phyloP scores from a whole-genome alignment of 2,113 vertebrate species.

The Gobiocypris rarus region DNA sequence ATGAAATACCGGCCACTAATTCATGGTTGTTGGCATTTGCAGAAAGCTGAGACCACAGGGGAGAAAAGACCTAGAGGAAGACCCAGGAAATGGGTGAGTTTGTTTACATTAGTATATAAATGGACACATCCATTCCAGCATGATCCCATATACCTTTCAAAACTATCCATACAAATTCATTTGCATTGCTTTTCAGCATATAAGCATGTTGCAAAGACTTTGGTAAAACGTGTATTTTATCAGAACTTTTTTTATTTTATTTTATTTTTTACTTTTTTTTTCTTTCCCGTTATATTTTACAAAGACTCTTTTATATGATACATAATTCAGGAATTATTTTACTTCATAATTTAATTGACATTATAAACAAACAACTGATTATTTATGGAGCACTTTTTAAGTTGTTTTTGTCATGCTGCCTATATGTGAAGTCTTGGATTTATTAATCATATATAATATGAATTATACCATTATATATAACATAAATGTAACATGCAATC shows the following conservation, averaged over 20 bases:
- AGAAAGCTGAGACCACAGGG: constrained; percentile 72
- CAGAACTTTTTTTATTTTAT: not conserved
- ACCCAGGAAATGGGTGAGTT: constrained; percentile 78
- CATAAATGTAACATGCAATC: not conserved
- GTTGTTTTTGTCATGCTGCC: too few relatives aligned
- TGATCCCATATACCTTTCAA: not conserved
- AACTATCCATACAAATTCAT: not conserved
- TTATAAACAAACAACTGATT: too few relatives aligned
- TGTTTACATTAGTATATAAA: not conserved
- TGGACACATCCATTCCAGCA: not conserved
- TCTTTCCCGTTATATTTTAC: not conserved
- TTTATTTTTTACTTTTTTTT: not conserved
- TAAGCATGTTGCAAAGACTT: not conserved
- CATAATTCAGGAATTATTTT: not conserved
- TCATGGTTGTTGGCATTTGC: constrained; percentile 47
- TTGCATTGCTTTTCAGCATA: not conserved
- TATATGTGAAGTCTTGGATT: not conserved
- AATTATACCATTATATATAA: too few relatives aligned
- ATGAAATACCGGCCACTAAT: constrained; percentile 36
- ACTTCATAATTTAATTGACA: too few relatives aligned
- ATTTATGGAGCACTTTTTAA: too few relatives aligned
- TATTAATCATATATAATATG: too few relatives aligned
- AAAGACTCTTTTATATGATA: not conserved
- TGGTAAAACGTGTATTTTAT: too few relatives aligned
- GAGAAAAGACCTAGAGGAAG: constrained; percentile 75